Evolutionary conservation across 2,797 vertebrate species (phyloP).

Genomic region (Botia kubotai): DNA sequence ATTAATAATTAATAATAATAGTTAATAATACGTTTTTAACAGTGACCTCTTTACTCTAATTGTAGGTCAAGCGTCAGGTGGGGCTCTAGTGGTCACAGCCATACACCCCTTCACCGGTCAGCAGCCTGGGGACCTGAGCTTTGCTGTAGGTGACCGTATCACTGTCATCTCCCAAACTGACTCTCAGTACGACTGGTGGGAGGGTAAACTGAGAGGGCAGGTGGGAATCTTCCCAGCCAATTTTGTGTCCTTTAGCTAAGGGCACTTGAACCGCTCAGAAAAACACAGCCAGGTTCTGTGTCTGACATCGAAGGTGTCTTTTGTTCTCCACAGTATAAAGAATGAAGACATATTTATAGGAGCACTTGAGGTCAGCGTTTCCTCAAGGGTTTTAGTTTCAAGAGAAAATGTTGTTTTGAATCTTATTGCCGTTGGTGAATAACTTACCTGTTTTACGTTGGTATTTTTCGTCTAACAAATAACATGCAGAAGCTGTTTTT

Average conservation of each 20-base stretch:
- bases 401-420: background rate
- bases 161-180: constrained; percentile 86
- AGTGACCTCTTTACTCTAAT: background rate
- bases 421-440: background rate
- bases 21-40: too few relatives aligned
- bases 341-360: background rate
- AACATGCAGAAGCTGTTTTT: background rate
- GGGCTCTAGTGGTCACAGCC: constrained; percentile 83
- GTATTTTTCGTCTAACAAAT: background rate
- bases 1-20: too few relatives aligned
- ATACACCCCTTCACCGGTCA: constrained; percentile 87
- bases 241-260: constrained; percentile 80
- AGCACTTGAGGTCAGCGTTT: background rate
- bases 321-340: constrained; percentile 8
- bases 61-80: constrained; percentile 66
- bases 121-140: constrained; percentile 90
- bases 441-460: background rate
- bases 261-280: background rate
- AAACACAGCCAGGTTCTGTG: background rate
- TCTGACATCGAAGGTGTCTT: background rate
- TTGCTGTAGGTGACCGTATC: constrained; percentile 87
- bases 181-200: constrained; percentile 97
- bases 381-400: background rate
- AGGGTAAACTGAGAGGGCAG: constrained; percentile 82
- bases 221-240: constrained; percentile 97